Evolutionary conservation across 2,888 invertebrate genomes (phyloP), one percentile per base, ranked within the genome.

Genomic region (Acrobasis consociella): DNA sequence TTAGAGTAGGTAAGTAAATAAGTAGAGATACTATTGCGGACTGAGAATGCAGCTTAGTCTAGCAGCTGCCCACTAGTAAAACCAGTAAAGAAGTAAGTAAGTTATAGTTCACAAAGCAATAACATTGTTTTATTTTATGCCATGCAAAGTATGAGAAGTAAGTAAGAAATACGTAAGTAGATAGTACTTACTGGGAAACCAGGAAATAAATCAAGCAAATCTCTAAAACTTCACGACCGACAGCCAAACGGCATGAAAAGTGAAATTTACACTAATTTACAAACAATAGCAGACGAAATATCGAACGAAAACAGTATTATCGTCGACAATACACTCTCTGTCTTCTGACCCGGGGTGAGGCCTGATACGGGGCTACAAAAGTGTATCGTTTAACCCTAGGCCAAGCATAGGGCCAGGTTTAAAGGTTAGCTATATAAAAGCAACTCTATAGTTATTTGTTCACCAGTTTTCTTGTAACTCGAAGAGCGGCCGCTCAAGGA

Each of bases 361-460:
- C 72, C 65, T 75, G 83, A 85, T 84, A 83, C 46, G 55, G 77
- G 75, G 73, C 73, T 71, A 76, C 79, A 77, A 82, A 82, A 87
- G 90, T 87, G 91, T 91, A 91, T 91, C 91, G 62, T 82, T 75
- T 88, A 89, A 90, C 89, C 89, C 85, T 87, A 83, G 81, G 81
- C 78, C 77, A 51, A 63, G 69, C 77, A 80, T 87, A 89, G 91
- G 91, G 88, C 91, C 82, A 85, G 73, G 71, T 72, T 63, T 67
- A 66, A 76, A 83, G 85, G 85, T 83, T 84, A 84, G 65, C 75
- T 79, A 84, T 87, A 91, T 91, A 91, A 87, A 85, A 86, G 85
- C 84, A 77, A 75, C 71, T 76, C 73, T 74, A 70, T 73, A 75
- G 71, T 65, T 73, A 74, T 79, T 78, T 67, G 77, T 77, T 67